Evolutionary conservation across 2,113 vertebrate species (phyloP).

Genomic region (Pygoscelis antarcticus): DNA sequence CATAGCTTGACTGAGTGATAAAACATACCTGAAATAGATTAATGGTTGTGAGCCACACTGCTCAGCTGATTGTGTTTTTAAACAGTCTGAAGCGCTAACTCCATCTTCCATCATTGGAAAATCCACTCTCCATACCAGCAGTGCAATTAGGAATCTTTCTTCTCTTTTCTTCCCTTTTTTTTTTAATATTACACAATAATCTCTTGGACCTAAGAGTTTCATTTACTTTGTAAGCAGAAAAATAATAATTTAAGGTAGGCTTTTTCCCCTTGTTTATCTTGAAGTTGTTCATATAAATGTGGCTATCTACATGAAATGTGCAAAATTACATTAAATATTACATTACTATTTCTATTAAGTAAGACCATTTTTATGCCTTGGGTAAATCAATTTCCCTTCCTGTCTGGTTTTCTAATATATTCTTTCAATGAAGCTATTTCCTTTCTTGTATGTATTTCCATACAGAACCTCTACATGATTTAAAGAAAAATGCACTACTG

Average conservation of each 20-base stretch:
- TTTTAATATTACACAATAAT: not conserved
- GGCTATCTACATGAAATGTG: not conserved
- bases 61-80: not conserved
- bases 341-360: not conserved
- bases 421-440: not conserved
- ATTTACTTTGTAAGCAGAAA: not conserved
- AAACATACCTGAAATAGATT: not conserved
- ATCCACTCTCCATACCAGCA: not conserved
- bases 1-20: not conserved
- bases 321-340: not conserved
- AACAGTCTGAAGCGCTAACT: not conserved
- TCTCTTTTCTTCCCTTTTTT: not conserved
- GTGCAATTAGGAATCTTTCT: not conserved
- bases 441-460: not conserved
- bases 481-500: not conserved
- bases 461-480: not conserved
- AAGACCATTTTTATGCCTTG: not conserved
- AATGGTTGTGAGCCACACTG: not conserved
- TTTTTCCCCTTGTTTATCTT: not conserved
- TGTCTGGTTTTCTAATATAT: not conserved
- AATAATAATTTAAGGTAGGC: not conserved
- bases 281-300: not conserved
- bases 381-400: not conserved
- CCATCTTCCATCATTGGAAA: not conserved
- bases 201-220: not conserved